These are phyloP conservation scores for Notodonta ziczac DNA, from an alignment of 2,888 invertebrate genomes.

Conservation along the genomic window DNA sequence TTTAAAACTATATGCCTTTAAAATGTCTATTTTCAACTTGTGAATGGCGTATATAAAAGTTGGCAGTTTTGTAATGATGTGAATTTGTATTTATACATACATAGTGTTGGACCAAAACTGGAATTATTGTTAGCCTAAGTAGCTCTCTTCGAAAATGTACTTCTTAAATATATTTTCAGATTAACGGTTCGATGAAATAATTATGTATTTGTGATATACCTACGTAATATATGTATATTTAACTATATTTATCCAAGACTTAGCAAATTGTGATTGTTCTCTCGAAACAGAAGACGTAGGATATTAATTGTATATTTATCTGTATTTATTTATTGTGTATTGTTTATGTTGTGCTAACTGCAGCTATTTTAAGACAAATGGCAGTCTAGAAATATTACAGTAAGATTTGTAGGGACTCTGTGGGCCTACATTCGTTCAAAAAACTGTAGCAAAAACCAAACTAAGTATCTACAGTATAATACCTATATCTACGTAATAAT, in stretches of 20 bases:
- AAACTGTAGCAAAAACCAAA: too few relatives aligned
- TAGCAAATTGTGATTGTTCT: slow-evolving; percentile 31
- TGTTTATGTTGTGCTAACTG: slow-evolving; percentile 10
- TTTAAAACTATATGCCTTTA: slow-evolving; percentile 71
- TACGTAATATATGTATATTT: slow-evolving; percentile 14
- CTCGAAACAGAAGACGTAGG: slow-evolving; percentile 26
- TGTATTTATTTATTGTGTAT: slow-evolving; percentile 11
- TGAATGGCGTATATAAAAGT: slow-evolving; percentile 46
- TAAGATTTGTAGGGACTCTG: background rate
- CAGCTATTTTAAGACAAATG: slow-evolving; percentile 12
- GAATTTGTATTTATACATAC: slow-evolving; percentile 57
- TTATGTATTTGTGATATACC: slow-evolving; percentile 42
- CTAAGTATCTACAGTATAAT: too few relatives aligned
- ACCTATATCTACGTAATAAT: too few relatives aligned
- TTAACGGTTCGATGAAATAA: slow-evolving; percentile 23
- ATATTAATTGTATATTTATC: slow-evolving; percentile 17
- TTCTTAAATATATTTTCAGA: slow-evolving; percentile 33
- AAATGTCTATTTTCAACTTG: slow-evolving; percentile 68
- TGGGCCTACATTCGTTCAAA: background rate
- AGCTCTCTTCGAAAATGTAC: slow-evolving; percentile 65
- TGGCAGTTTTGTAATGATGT: slow-evolving; percentile 45
- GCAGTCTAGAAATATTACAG: slow-evolving; percentile 1
- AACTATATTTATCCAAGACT: slow-evolving; percentile 14
- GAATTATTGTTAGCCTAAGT: slow-evolving; percentile 50
- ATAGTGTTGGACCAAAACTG: slow-evolving; percentile 73